phyloP scores from a whole-genome alignment of 2,797 vertebrate species.

The Triplophysa yarkandensis region DNA sequence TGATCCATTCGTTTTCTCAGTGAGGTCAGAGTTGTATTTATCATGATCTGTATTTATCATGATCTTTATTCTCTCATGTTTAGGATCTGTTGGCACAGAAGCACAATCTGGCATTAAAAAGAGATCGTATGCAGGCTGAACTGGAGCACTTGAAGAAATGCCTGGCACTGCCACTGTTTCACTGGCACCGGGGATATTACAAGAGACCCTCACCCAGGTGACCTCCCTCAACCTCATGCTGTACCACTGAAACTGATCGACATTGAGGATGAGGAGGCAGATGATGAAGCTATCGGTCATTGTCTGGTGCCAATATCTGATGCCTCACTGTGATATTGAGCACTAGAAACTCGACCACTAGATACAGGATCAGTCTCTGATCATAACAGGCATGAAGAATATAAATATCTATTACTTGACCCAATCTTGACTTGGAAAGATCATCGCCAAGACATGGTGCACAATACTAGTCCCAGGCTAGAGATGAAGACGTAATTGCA shows the following conservation, averaged over 20 bases:
- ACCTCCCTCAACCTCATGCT: slow-evolving; percentile 67
- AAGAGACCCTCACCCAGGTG: slow-evolving; percentile 97
- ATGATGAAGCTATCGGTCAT: background rate
- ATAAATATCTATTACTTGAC: background rate
- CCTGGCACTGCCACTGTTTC: slow-evolving; percentile 90
- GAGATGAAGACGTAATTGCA: background rate
- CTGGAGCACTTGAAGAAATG: slow-evolving; percentile 99
- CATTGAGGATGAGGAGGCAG: slow-evolving; percentile 19
- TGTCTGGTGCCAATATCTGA: slow-evolving; percentile 9
- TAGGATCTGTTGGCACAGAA: slow-evolving; percentile 94
- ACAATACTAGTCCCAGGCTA: background rate
- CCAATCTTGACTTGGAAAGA: background rate
- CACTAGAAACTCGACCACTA: background rate
- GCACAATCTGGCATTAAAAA: slow-evolving; percentile 90
- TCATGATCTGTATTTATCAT: background rate
- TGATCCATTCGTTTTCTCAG: background rate
- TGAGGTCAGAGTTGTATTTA: background rate
- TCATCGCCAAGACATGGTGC: background rate
- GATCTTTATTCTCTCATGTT: background rate
- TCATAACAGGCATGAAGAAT: background rate
- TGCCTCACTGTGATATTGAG: slow-evolving; percentile 7
- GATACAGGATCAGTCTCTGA: background rate
- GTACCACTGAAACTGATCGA: background rate
- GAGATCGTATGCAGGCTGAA: slow-evolving; percentile 94
- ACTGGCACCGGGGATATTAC: slow-evolving; percentile 91